Base-by-base conservation (phyloP, 2,888 invertebrate genomes). In the Tanypteryx hageni region DNA sequence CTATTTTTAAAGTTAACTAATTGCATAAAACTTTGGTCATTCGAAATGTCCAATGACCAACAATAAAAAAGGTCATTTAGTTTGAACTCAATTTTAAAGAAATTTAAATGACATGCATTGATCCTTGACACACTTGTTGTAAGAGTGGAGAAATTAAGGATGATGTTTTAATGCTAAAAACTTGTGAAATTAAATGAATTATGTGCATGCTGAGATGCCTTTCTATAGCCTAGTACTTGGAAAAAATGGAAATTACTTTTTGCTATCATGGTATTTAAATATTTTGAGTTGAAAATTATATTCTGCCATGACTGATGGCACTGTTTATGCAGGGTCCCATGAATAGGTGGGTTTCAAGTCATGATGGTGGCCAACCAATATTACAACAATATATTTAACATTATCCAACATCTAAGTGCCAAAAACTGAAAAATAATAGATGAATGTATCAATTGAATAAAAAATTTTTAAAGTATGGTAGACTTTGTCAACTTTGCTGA, bases 1-100 rank as follows among this genome's bases (percentile, higher is more conserved):
- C 68, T 68, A 68, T 68, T 68, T 68, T 68, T 68, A 68, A 68
- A 68, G 68, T 18, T 13, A 64, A 68, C n/a, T n/a, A 68, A 68
- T 68, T 68, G 68, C 22, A n/a, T 9, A 68, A 68, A 68, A 68
- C n/a, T 68, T 11, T 18, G 11, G 68, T n/a, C 68, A 68, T 44
- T 68, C 18, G n/a, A 9, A 11, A 68, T 8, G 9, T 9, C 68
- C 22, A 9, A n/a, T n/a, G n/a, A n/a, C 18, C n/a, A n/a, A 18
- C 0, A 13, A 11, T n/a, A 68, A n/a, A 68, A 9, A 68, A n/a
- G 18, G 22, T n/a, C 68, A 68, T 68, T 13, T 18, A 22, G 18
- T 64, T 68, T n/a, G 10, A 68, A 44, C 44, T 44, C 1, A 5
- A 44, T 44, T 44, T 44, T 44, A n/a, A 68, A n/a, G 68, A 68